These are phyloP conservation scores for Lepidocolaptes lacrymiger DNA, from an alignment of 2,797 vertebrate genomes.

Conservation along the genomic window DNA sequence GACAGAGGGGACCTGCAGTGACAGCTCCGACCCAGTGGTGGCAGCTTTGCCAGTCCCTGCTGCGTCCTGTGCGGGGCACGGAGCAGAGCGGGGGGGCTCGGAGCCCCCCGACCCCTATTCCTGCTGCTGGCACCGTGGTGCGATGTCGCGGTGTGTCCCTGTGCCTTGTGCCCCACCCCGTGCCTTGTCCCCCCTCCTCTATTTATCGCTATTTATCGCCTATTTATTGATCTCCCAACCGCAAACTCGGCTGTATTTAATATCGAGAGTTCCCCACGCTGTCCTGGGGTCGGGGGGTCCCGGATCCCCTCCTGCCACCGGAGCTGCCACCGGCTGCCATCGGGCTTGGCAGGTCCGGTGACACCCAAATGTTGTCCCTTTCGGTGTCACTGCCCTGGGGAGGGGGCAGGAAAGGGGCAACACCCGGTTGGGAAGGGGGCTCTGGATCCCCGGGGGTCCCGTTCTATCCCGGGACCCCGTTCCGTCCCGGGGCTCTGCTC, in stretches of 20 bases:
- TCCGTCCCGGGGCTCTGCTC: not conserved
- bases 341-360: not conserved
- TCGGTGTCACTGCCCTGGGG: not conserved
- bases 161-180: not conserved
- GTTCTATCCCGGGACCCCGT: not conserved
- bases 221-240: not conserved
- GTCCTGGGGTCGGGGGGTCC: not conserved
- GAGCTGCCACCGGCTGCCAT: not conserved
- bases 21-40: fast-evolving
- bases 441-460: not conserved
- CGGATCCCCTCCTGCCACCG: not conserved
- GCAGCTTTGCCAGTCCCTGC: not conserved
- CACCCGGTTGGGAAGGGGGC: not conserved
- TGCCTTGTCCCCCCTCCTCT: not conserved
- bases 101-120: not conserved
- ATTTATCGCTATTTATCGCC: not conserved
- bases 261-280: not conserved
- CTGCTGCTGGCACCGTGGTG: not conserved
- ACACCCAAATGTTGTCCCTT: not conserved
- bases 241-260: not conserved
- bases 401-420: not conserved
- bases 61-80: fast-evolving
- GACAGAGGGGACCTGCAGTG: not conserved
- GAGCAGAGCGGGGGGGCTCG: not conserved
- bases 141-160: not conserved